These are phyloP conservation scores for Hedychridium roseum DNA, from an alignment of 2,888 invertebrate species.

Conservation along the genomic window DNA sequence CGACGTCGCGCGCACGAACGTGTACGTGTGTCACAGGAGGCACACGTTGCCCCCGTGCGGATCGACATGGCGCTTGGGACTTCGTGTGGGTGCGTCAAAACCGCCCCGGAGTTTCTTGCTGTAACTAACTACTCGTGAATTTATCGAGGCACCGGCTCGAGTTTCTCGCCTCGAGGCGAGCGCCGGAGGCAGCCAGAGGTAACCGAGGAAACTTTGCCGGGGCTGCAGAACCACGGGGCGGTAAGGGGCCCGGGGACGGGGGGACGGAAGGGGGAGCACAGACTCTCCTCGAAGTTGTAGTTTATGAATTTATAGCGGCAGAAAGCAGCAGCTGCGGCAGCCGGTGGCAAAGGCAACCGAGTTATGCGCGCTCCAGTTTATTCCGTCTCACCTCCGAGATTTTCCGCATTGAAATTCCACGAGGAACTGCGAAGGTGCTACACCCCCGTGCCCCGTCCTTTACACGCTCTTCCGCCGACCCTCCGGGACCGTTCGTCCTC, in stretches of 20 bases:
- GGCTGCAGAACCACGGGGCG: constrained; percentile 18
- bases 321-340: constrained; percentile 45
- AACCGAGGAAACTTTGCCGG: constrained; percentile 29
- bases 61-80: no score
- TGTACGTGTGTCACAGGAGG: no score
- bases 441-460: no score
- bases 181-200: constrained; percentile 35
- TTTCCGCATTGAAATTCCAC: constrained; percentile 47
- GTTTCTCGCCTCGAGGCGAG: constrained; percentile 44
- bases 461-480: no score
- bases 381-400: constrained; percentile 46
- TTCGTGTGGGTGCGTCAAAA: constrained; percentile 35
- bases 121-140: constrained; percentile 59
- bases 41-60: no score
- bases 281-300: constrained; percentile 53
- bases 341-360: constrained; percentile 48
- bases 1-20: no score
- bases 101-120: constrained; percentile 50
- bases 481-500: no score
- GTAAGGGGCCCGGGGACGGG: constrained; percentile 10
- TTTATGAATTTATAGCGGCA: constrained; percentile 63
- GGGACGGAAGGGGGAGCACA: constrained; percentile 11
- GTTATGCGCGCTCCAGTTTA: constrained; percentile 51
- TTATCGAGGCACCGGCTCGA: constrained; percentile 55
- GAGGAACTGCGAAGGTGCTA: no score